Evolutionary conservation across 2,797 vertebrate genomes (phyloP), one percentile per base, ranked within the genome.

Genomic region (Sardinella longiceps): DNA sequence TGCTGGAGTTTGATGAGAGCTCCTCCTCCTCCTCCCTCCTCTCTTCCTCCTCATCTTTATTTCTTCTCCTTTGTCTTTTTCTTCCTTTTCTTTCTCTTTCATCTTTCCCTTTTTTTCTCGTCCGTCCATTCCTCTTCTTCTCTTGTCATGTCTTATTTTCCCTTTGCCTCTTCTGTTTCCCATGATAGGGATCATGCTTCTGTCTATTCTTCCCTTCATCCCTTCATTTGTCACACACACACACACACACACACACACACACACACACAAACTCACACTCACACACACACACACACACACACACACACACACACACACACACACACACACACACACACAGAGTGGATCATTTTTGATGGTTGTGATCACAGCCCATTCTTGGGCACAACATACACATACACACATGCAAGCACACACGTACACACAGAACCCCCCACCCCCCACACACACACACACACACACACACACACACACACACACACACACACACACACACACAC

Each of bases 291-390:
- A 43, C 43, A 43, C 43, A 43, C 43, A 43, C 43, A 43, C 43
- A 43, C 51, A 20, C 51, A 2, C 51, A 20, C 56, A 92, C 94
- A 25, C 56, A n/a, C 56, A n/a, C 23, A 5, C 56, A 9, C 23
- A n/a, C 11, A n/a, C 56, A 2, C 51, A 18, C 51, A 43, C 39
- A 43, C 39, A 43, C 43, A 43, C 43, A 43, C 43, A 43, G n/a
- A n/a, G n/a, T n/a, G n/a, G n/a, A n/a, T n/a, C n/a, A n/a, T n/a
- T n/a, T n/a, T n/a, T n/a, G n/a, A n/a, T n/a, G n/a, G n/a, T n/a
- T n/a, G n/a, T n/a, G n/a, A n/a, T n/a, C n/a, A n/a, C n/a, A n/a
- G n/a, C n/a, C n/a, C n/a, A n/a, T n/a, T n/a, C n/a, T n/a, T n/a
- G n/a, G n/a, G n/a, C n/a, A n/a, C n/a, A n/a, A n/a, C n/a, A n/a